Percentiles rank a stretch among this genome's conserved stretches.
These are phyloP conservation scores for Pipistrellus nathusii DNA, from an alignment of 2,797 vertebrate genomes.

Conservation along the genomic window DNA sequence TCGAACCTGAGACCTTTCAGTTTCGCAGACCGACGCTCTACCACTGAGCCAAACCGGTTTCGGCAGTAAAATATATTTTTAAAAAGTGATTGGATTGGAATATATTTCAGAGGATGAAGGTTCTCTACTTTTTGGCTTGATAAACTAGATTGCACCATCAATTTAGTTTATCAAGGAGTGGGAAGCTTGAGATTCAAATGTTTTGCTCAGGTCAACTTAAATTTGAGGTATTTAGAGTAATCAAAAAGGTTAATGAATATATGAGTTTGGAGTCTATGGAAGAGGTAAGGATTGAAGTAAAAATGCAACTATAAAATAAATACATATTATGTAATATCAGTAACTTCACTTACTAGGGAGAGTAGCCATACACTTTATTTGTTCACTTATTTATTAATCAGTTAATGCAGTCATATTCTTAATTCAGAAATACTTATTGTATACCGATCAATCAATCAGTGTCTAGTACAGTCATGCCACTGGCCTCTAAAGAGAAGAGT, in stretches of 20 bases:
- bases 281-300: not conserved
- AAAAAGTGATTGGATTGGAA: not conserved
- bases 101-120: slow-evolving; percentile 10
- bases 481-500: not conserved
- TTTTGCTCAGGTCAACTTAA: slow-evolving; percentile 27
- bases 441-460: not conserved
- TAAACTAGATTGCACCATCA: slow-evolving; percentile 2
- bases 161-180: no score
- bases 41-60: no score
- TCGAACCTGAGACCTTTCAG: no score
- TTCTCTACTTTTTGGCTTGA: not conserved
- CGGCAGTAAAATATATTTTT: no score
- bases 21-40: no score
- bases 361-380: not conserved
- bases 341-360: slow-evolving; percentile 28
- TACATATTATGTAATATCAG: not conserved
- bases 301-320: slow-evolving; percentile 30
- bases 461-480: not conserved
- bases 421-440: slow-evolving; percentile 2
- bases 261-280: not conserved
- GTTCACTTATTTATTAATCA: slow-evolving; percentile 19
- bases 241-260: not conserved
- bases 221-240: not conserved
- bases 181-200: not conserved
- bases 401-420: not conserved